These are phyloP conservation scores for Sparidentex hasta DNA, from an alignment of 2,797 vertebrate species.

Conservation along the genomic window DNA sequence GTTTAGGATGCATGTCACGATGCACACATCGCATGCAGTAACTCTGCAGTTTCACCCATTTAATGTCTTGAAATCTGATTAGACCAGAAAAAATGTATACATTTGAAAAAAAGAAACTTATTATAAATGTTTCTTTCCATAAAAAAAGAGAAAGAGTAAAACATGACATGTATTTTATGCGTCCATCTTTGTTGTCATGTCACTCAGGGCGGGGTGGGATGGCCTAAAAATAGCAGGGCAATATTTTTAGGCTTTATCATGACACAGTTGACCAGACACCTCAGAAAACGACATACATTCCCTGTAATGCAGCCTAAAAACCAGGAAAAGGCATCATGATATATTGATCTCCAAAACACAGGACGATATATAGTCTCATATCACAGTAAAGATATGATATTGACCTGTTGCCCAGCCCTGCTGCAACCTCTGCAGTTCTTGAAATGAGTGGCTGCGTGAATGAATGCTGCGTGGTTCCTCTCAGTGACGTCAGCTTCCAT, in stretches of 20 bases:
- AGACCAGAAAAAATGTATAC: background rate
- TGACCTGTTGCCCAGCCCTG: no score
- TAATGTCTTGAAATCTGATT: background rate
- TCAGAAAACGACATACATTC: no score
- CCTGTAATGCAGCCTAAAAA: no score
- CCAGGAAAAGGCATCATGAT: no score
- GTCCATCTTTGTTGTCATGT: background rate
- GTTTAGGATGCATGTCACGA: background rate
- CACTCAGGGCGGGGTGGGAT: no score
- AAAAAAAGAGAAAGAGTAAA: background rate
- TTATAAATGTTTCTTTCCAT: background rate
- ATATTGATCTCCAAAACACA: no score
- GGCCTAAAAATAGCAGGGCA: no score
- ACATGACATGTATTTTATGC: background rate
- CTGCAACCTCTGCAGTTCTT: background rate
- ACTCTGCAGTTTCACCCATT: background rate
- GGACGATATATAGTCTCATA: no score
- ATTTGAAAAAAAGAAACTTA: background rate
- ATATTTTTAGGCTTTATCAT: no score
- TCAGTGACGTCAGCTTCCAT: background rate
- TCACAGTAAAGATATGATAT: no score
- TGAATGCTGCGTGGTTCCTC: no score
- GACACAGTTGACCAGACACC: no score
- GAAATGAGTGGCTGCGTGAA: background rate
- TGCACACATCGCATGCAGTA: background rate